phyloP scores from a whole-genome alignment of 1,140 invertebrate genomes.

The Cydia strobilella region DNA sequence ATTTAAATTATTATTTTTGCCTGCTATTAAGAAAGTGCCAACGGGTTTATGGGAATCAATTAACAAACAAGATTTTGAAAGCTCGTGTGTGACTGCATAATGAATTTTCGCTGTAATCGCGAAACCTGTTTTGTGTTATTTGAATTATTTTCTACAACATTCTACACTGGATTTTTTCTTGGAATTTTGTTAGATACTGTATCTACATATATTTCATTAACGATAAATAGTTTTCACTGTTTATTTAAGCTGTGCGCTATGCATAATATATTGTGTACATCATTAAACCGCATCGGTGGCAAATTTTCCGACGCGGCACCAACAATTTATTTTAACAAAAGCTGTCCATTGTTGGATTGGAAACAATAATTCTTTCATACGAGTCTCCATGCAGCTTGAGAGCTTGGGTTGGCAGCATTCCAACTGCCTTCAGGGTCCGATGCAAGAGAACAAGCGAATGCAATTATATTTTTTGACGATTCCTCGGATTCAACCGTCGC shows the following conservation, averaged over 20 bases:
- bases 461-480: constrained; percentile 32
- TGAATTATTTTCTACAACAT: background rate
- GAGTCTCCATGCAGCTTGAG: constrained; percentile 25
- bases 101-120: background rate
- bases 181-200: background rate
- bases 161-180: background rate
- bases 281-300: constrained; percentile 10
- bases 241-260: background rate
- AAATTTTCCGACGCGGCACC: constrained; percentile 9
- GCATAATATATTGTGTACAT: background rate
- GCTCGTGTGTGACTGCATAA: constrained; percentile 5
- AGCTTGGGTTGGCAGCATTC: constrained; percentile 30
- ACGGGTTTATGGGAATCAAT: constrained; percentile 27
- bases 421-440: constrained; percentile 29
- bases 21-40: constrained; percentile 20
- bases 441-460: constrained; percentile 29
- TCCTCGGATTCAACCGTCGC: constrained; percentile 26
- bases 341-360: constrained; percentile 34
- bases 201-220: background rate
- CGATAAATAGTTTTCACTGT: background rate
- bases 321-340: constrained; percentile 26
- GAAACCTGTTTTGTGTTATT: background rate
- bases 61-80: constrained; percentile 14
- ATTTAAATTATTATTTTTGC: constrained; percentile 26
- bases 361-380: constrained; percentile 38